phyloP scores from a whole-genome alignment of 2,888 invertebrate species.

The Creontiades dilutus region DNA sequence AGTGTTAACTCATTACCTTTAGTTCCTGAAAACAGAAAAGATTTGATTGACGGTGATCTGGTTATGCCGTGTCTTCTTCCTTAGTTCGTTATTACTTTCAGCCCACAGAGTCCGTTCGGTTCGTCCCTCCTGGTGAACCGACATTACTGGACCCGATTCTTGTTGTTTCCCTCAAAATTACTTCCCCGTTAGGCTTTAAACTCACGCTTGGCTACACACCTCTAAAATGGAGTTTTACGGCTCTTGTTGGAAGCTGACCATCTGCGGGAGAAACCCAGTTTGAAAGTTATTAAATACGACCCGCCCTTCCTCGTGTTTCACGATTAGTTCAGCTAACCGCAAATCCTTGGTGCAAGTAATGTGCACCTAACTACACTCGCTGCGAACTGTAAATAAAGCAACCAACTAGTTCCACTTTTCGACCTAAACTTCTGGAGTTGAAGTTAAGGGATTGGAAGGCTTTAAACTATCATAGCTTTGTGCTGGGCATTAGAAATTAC shows the following conservation, averaged over 20 bases:
- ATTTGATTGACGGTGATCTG: no score
- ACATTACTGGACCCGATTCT: not conserved
- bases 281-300: constrained; percentile 40
- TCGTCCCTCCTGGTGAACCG: not conserved
- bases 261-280: constrained; percentile 12
- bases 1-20: no score
- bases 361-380: not conserved
- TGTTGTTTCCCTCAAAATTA: not conserved
- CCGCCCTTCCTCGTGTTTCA: not conserved
- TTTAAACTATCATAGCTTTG: constrained; percentile 7
- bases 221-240: not conserved
- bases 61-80: not conserved
- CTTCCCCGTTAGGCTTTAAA: constrained; percentile 24
- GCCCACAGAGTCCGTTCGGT: not conserved
- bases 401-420: constrained; percentile 11
- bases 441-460: not conserved
- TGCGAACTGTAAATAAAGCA: not conserved
- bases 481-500: not conserved
- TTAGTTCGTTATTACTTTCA: not conserved
- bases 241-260: constrained; percentile 3
- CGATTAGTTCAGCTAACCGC: constrained; percentile 9
- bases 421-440: not conserved
- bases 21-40: no score
- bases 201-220: not conserved
- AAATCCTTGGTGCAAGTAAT: constrained; percentile 5